Base-by-base conservation (phyloP, 2,888 invertebrate genomes). In the Drosophila nigricruria region DNA sequence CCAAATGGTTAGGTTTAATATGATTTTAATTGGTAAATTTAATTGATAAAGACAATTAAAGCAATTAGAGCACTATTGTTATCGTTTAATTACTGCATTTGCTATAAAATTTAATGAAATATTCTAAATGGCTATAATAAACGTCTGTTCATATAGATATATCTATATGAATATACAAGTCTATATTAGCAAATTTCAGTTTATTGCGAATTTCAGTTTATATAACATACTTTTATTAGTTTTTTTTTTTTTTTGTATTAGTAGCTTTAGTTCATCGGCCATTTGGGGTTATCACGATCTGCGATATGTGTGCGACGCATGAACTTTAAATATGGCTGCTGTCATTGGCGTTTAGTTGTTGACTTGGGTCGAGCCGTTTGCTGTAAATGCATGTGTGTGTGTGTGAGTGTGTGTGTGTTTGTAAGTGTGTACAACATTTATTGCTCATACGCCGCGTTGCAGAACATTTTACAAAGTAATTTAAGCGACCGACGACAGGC, bases 401-500 rank as follows among this genome's bases (percentile, higher is more conserved):
- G 34, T 23, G 32, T 42, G 54, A 47, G 32, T 58, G 43, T 23
- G 42, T 58, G 67, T 62, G 34, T 36, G 25, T 23, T n/a, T 47
- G 58, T 23, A 25, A 50, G 65, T 65, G 54, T 71, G 74, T 52
- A 47, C 34, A 66, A 69, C 81, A 75, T 83, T 81, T 81, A 81
- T 81, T 81, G 84, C 84, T 78, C 70, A 81, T 83, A 81, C 81
- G 84, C 75, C 79, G 60, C 73, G 81, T 81, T 75, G 81, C 81
- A 72, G 72, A 77, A 79, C 88, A 87, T 80, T 88, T 77, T 85
- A 77, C 73, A 89, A 85, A 89, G 88, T 69, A 85, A 88, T 83
- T 88, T 86, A 70, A 82, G 69, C 82, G 82, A 66, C 45, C 70
- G 82, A 60, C 79, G 74, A 87, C 85, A 82, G 64, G 53, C 69